These are phyloP conservation scores for Ciconia boyciana DNA, from an alignment of 2,113 vertebrate genomes.

Conservation along the genomic window DNA sequence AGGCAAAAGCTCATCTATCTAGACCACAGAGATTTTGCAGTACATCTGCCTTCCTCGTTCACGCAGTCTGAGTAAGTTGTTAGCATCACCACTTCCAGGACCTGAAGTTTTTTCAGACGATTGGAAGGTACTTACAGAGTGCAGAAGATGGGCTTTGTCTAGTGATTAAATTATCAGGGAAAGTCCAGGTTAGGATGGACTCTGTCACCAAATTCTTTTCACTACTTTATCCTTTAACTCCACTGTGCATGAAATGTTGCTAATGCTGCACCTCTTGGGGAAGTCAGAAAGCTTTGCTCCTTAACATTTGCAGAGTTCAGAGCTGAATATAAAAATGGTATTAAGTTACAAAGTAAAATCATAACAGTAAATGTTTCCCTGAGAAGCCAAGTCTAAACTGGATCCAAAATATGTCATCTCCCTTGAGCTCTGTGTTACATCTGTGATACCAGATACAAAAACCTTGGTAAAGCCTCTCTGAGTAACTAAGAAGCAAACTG, in stretches of 20 bases:
- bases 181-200: background rate
- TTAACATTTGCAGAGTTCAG: constrained; percentile 32
- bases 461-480: constrained; percentile 2
- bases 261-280: background rate
- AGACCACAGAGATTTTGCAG: background rate
- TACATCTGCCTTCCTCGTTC: background rate
- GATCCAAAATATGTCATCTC: constrained; percentile 61
- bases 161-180: background rate
- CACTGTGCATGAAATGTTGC: background rate
- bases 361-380: background rate
- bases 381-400: background rate
- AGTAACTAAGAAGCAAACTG: constrained; percentile 10
- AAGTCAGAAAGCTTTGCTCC: background rate
- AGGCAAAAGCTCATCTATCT: background rate
- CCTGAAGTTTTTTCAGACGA: background rate
- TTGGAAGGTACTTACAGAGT: background rate
- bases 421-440: constrained; percentile 44
- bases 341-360: constrained; percentile 41
- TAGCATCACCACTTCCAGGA: background rate
- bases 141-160: background rate
- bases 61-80: background rate
- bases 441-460: constrained; percentile 33
- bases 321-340: constrained; percentile 22
- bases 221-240: background rate
- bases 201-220: background rate